phyloP scores from a whole-genome alignment of 1,140 invertebrate species.

The Hyles euphorbiae region DNA sequence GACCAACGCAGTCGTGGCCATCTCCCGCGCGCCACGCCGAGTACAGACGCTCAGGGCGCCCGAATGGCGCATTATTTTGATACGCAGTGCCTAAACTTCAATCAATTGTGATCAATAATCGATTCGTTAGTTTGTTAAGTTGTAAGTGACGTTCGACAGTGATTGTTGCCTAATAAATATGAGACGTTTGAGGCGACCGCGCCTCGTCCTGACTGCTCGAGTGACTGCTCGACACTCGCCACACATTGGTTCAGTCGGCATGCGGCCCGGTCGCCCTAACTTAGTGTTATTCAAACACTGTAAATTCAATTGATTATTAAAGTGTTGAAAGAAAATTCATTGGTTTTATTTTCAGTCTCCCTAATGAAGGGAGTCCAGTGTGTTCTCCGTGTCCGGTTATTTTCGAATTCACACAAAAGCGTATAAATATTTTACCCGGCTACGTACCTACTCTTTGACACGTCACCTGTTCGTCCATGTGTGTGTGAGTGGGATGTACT shows the following conservation, averaged over 20 bases:
- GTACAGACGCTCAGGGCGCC: too few species aligned
- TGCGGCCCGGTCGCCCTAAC: background rate
- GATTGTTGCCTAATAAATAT: background rate
- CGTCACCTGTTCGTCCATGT: too few species aligned
- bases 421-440: too few species aligned
- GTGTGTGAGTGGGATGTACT: too few species aligned
- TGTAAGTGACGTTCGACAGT: slow-evolving; percentile 1
- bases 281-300: background rate
- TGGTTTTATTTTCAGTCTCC: background rate
- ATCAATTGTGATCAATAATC: slow-evolving; percentile 9
- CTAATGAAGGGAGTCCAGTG: too few species aligned
- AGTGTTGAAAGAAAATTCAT: slow-evolving; percentile 19
- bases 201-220: too few species aligned
- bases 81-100: slow-evolving; percentile 6
- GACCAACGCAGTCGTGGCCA: too few species aligned
- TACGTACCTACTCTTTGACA: too few species aligned
- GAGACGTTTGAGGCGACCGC: too few species aligned
- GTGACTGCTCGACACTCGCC: background rate
- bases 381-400: too few species aligned
- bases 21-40: too few species aligned
- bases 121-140: slow-evolving; percentile 9
- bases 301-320: slow-evolving; percentile 22
- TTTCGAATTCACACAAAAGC: too few species aligned
- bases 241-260: background rate
- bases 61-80: background rate